A percentile compares a stretch with the other conserved stretches of the same genome.
These are phyloP conservation scores for Ostrea edulis DNA, from an alignment of 1,140 invertebrate species.

Conservation along the genomic window DNA sequence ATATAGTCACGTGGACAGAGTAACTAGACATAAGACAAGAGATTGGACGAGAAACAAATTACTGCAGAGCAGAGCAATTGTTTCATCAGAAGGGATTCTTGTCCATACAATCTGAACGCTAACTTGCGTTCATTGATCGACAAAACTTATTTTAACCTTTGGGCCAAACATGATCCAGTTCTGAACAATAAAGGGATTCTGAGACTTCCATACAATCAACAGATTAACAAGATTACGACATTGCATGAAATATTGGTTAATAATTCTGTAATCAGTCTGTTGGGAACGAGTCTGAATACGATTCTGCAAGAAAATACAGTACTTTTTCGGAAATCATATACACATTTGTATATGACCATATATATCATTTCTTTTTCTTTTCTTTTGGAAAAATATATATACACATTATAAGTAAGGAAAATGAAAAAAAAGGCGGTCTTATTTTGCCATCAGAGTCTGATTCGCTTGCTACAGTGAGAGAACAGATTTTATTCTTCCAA, in stretches of 20 bases:
- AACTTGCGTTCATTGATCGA: constrained; percentile 23
- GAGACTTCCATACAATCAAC: constrained; percentile 15
- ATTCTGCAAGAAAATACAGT: no score
- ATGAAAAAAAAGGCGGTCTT: no score
- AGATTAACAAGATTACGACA: not conserved
- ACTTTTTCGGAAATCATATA: no score
- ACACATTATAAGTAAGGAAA: no score
- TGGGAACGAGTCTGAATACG: not conserved
- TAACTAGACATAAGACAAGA: not conserved
- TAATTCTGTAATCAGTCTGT: not conserved
- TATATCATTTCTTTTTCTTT: no score
- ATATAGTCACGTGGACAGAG: not conserved
- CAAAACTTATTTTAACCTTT: not conserved
- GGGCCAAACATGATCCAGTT: constrained; percentile 10
- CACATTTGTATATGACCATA: no score
- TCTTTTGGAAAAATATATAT: no score
- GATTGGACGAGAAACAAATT: not conserved
- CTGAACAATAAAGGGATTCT: constrained; percentile 1
- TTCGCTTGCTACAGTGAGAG: no score
- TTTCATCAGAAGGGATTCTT: not conserved
- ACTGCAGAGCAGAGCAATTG: not conserved
- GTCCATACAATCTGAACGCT: not conserved
- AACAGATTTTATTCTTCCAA: no score
- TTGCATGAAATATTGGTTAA: not conserved
- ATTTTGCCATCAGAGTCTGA: no score